Conservation (phyloP, 53 echinoderm and acorn worm species). For the Crossaster papposus region DNA sequence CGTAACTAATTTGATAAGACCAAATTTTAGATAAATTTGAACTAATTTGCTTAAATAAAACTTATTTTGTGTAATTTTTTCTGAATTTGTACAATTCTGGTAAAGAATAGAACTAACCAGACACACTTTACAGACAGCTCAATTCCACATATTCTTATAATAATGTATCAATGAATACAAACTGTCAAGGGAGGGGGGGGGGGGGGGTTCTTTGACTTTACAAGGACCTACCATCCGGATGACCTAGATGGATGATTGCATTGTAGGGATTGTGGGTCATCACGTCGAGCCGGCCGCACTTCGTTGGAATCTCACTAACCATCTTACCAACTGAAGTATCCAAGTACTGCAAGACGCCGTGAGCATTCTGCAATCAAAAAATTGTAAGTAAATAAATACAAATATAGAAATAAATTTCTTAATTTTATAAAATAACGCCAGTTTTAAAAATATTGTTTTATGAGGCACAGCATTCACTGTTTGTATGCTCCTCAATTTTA, state of each 20-base stretch:
- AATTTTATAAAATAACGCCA: not conserved
- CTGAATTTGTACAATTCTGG: not conserved
- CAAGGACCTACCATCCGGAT: constrained; percentile 77
- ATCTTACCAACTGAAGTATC: constrained; percentile 90
- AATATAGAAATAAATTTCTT: not conserved
- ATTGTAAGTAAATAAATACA: not conserved
- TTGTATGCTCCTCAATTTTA: no score
- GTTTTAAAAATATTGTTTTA: not conserved
- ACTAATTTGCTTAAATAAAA: not conserved
- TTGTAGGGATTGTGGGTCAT: constrained; percentile 93
- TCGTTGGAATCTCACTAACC: constrained; percentile 73
- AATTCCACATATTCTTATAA: not conserved
- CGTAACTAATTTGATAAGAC: no score
- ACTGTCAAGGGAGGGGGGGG: not conserved
- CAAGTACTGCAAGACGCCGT: constrained; percentile 80
- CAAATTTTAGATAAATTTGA: not conserved
- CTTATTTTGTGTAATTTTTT: not conserved
- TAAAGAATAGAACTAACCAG: not conserved
- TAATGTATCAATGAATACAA: no score
- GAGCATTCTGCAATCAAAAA: constrained; percentile 65
- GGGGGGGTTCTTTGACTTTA: not conserved
- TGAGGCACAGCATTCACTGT: no score
- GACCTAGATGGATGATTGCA: constrained; percentile 87
- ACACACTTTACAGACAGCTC: not conserved
- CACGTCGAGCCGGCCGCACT: constrained; percentile 73